These are phyloP conservation scores for Elegia similella DNA, from an alignment of 2,888 invertebrate species.

Conservation along the genomic window DNA sequence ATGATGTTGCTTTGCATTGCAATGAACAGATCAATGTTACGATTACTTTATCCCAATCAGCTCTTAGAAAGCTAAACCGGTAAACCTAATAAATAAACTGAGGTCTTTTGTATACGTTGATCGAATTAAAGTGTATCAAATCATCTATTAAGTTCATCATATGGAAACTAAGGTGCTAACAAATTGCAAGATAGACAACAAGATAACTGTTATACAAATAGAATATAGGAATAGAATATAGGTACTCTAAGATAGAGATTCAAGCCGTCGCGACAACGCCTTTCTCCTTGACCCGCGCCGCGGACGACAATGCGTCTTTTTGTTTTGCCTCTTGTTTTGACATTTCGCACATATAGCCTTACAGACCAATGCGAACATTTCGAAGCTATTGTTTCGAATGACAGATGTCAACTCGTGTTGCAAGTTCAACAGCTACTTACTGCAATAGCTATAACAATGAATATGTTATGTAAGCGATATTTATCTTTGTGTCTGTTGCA, in stretches of 20 bases:
- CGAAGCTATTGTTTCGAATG: conserved; percentile 1
- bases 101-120: too few species aligned
- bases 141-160: background rate
- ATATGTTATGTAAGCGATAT: background rate
- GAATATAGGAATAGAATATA: too few species aligned
- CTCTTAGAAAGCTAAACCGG: too few species aligned
- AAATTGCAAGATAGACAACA: background rate
- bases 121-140: too few species aligned
- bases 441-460: background rate
- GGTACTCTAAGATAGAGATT: background rate
- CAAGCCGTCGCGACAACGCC: conserved; percentile 30
- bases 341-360: conserved; percentile 22
- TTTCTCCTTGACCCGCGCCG: conserved; percentile 59
- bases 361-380: background rate
- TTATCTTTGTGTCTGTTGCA: background rate
- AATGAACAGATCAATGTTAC: too few species aligned
- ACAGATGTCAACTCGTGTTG: conserved; percentile 9
- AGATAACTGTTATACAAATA: background rate
- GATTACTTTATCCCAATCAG: too few species aligned
- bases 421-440: background rate
- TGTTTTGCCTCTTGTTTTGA: conserved; percentile 35
- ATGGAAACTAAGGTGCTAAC: background rate
- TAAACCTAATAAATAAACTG: too few species aligned
- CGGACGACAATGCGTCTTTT: conserved; percentile 34
- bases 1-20: too few species aligned